These are phyloP conservation scores for Sebastes nivosus DNA, from an alignment of 2,797 vertebrate genomes.

Conservation along the genomic window DNA sequence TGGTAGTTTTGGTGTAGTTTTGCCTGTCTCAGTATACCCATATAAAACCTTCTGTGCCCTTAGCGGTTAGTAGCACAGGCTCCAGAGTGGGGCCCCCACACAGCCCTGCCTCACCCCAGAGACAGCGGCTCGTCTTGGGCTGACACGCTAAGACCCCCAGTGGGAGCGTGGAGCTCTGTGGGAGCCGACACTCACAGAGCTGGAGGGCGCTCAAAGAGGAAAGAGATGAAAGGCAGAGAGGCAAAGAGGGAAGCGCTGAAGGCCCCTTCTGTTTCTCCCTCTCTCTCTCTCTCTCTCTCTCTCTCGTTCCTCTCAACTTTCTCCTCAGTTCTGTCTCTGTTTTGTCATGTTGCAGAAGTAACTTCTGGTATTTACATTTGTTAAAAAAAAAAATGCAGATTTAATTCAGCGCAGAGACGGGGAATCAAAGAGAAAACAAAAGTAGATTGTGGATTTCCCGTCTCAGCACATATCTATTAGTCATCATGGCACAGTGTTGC, in stretches of 20 bases:
- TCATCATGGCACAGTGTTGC: slow-evolving; percentile 14
- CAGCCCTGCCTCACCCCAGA: slow-evolving; percentile 7
- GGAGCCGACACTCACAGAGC: slow-evolving; percentile 44
- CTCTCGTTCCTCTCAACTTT: not conserved
- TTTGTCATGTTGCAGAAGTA: slow-evolving; percentile 47
- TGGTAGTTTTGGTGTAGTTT: not conserved
- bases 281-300: not conserved
- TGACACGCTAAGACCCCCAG: slow-evolving; percentile 47
- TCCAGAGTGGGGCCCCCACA: slow-evolving; percentile 11
- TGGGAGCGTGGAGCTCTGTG: slow-evolving; percentile 29
- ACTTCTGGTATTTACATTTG: slow-evolving; percentile 42
- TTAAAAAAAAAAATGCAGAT: not conserved
- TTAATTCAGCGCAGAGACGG: slow-evolving; percentile 43
- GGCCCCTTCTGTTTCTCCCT: slow-evolving; percentile 40
- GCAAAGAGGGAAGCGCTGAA: slow-evolving; percentile 42
- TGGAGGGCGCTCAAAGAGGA: slow-evolving; percentile 73
- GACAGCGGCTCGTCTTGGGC: slow-evolving; percentile 47
- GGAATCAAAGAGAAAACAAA: slow-evolving; percentile 54
- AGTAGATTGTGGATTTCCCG: slow-evolving; percentile 30
- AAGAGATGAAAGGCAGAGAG: slow-evolving; percentile 69
- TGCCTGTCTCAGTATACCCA: not conserved
- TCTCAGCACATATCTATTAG: slow-evolving; percentile 57
- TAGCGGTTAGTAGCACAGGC: slow-evolving; percentile 3
- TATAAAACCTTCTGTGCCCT: not conserved
- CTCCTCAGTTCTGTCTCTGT: slow-evolving; percentile 13